Base-by-base conservation (phyloP, 2,113 vertebrate species). In the Chrysochloris asiatica region DNA sequence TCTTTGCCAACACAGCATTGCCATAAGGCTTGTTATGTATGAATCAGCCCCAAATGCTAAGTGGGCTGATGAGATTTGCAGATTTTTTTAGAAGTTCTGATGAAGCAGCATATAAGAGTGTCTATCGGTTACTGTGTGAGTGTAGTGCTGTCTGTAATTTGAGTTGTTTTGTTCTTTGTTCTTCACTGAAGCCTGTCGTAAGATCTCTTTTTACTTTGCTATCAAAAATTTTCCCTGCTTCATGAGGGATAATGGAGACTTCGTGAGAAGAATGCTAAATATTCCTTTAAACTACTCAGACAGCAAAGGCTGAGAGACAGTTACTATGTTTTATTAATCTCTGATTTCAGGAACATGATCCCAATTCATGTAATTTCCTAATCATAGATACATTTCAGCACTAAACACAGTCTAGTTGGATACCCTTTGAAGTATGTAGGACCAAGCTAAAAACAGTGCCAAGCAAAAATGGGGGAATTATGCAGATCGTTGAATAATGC, bases 11-110 rank as follows among this genome's bases (percentile, higher is more conserved):
- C 33, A 72, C 43, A 52, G 92, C 73, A n/a, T 38, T 75, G 69
- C 63, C 24, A 19, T 63, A 84, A 93, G 67, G 77, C 63, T 38
- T n/a, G n/a, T 92, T 80, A 38, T 36, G 38, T 56, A 56, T 89
- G 94, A 94, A 85, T 92, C 95, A 95, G 71, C 36, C 47, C 26
- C 91, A 91, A 90, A 52, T n/a, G 84, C 63, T 59, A 81, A 89
- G 94, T 91, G 90, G 88, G 91, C 78, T 83, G 94, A 82, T 28
- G 85, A 63, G 65, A 56, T 47, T 28, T 86, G 79, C 84, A 76
- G 87, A 79, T 36, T 85, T 89, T 10, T 22, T 71, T 87, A 89
- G 89, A 69, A 81, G 54, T 92, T 93, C 75, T 89, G 81, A 83
- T 48, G 88, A 95, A 89, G 82, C 82, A 30, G 91, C 89, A 89